Evolutionary conservation across 1,140 invertebrate species (phyloP).

Genomic region (Drosophila ohnishii): DNA sequence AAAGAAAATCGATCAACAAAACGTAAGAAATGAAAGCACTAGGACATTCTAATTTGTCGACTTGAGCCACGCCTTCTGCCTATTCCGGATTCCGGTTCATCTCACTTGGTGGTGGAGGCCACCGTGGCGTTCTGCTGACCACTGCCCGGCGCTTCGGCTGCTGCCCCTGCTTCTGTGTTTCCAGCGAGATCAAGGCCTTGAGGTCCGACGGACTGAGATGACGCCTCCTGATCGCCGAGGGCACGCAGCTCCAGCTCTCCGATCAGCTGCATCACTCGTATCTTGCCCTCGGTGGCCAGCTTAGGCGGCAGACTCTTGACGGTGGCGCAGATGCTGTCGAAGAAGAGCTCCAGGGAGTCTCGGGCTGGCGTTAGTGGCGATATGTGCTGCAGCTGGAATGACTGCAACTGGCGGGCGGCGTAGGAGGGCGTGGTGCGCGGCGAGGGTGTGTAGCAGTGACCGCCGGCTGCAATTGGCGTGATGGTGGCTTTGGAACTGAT

Average conservation of each 20-base stretch:
- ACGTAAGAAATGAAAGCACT: constrained; percentile 16
- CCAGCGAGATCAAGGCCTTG: constrained; percentile 24
- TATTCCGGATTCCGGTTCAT: neutral
- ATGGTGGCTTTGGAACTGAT: constrained; percentile 70
- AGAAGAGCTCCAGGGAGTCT: constrained; percentile 75
- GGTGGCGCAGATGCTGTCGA: constrained; percentile 74
- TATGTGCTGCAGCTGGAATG: constrained; percentile 53
- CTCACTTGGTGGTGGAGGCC: constrained; percentile 67
- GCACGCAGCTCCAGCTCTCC: constrained; percentile 74
- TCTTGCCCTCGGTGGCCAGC: constrained; percentile 73
- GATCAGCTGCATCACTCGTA: constrained; percentile 72
- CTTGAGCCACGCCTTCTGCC: constrained; percentile 37
- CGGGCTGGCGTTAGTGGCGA: constrained; percentile 34
- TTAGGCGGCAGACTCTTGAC: constrained; percentile 73
- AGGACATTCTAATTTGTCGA: constrained; percentile 17
- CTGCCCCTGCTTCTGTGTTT: neutral
- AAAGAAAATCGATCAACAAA: constrained; percentile 40
- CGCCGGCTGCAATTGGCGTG: constrained; percentile 50
- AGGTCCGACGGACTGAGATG: constrained; percentile 13
- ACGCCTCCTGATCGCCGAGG: constrained; percentile 60
- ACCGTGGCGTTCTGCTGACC: constrained; percentile 69
- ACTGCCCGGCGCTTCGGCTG: constrained; percentile 42
- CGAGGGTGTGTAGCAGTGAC: constrained; percentile 24
- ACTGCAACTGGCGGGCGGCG: constrained; percentile 44
- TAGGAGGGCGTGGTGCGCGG: constrained; percentile 34